Base-by-base conservation (phyloP, 2,797 vertebrate species). In the Lemur catta region DNA sequence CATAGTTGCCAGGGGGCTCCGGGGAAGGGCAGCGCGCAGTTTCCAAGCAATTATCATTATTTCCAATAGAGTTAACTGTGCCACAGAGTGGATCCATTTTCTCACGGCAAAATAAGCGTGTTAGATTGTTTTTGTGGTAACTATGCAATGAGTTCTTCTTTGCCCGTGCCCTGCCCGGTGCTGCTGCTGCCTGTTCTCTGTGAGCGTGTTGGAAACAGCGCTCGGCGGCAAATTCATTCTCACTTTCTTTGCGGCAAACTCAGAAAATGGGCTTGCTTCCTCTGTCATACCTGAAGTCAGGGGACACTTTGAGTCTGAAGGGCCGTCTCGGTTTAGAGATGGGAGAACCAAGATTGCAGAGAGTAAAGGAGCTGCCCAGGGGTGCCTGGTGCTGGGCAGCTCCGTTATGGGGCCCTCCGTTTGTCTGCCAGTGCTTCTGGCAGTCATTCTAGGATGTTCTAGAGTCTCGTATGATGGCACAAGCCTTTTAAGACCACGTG, bases 31-130 rank as follows among this genome's bases (percentile, higher is more conserved):
- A 3, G 57, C 0, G 5, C 1, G 63, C 15, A 0, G 71, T 67
- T 78, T 67, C 88, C 9, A 2, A 20, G 93, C 81, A 52, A 78
- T 93, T 38, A 63, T 43, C 10, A 1, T 57, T 5, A 2, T 50
- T 92, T 92, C 81, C 55, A 28, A 12, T 1, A 38, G 52, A 41
- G 74, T 81, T 57, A 78, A 82, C 80, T 14, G 35, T 1, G 0
- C 61, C 9, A 2, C 57, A 50, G n/a, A 88, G 93, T 3, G 81
- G 71, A 71, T 75, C 89, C 84, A 20, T 90, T 75, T 96, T 92
- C 92, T 94, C 0, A 0, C 55, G n/a, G 46, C 41, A n/a, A 20
- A 91, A 24, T 30, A 59, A 52, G 84, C 0, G 6, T 1, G 0
- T 50, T 10, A 67, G 72, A 28, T 84, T 43, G 59, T 50, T 84